Base-by-base conservation (phyloP, 2,888 invertebrate species). In the Scelioninae gen. 1 region DNA sequence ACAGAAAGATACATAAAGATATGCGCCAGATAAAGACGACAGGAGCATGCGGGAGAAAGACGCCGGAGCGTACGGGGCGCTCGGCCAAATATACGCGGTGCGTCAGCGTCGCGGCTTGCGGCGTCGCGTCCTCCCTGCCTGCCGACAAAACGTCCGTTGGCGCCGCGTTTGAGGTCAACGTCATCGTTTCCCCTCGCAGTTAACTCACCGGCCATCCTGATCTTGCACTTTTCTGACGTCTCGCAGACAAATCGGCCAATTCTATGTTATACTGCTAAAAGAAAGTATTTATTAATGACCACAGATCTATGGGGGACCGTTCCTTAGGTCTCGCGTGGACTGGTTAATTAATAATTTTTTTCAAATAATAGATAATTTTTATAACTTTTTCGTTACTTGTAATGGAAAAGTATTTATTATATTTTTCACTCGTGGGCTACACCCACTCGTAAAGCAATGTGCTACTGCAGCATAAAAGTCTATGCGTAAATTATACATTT, bases 61-160 rank as follows among this genome's bases (percentile, higher is more conserved):
- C 72, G 31, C 53, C 31, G 76, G 55, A 47, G 55, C 66, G 55
- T 11, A 53, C 53, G 69, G 65, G 83, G 80, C 75, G 86, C 83
- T 84, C 86, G 85, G 91, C 92, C 92, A 92, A 92, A 91, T 92
- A 91, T 92, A 92, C 91, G 86, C 88, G 88, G 90, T 92, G 92
- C 92, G 92, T 92, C 91, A 92, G 92, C 92, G 92, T 92, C 92
- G 92, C 89, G 92, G 91, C 91, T 90, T 91, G 92, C 91, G 88
- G 89, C 91, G 89, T 89, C 87, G 87, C 86, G 86, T 88, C 86
- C 89, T 88, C 88, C 86, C 88, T 89, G 88, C 87, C 88, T 88
- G 84, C 88, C 83, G 83, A 83, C 79, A 82, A 82, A 85, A 84
- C 81, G 77, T 77, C 84, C 85, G 87, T 83, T 88, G 86, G 89